Conservation (phyloP, 2,888 invertebrate species). For the Subacronicta megacephala region DNA sequence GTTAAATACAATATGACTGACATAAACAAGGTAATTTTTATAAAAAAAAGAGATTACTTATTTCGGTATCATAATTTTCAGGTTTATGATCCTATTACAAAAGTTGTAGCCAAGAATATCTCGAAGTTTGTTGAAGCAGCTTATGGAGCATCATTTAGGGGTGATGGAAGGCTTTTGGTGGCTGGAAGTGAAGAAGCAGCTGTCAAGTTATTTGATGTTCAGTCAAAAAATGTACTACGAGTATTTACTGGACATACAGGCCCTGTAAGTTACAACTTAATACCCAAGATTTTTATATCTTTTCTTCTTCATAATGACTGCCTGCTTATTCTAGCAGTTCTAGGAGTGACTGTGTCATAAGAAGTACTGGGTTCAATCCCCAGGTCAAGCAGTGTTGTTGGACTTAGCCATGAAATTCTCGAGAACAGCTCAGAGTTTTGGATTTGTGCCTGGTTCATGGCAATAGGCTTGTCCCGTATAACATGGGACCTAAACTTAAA, state of each 20-base stretch:
- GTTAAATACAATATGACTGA: too few species aligned
- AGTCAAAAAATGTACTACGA: conserved; percentile 94
- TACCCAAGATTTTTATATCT: too few species aligned
- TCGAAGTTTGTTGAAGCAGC: conserved; percentile 95
- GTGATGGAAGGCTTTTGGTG: conserved; percentile 94
- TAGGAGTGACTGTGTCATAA: too few species aligned
- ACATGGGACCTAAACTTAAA: too few species aligned
- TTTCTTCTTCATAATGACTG: too few species aligned
- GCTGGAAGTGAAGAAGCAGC: conserved; percentile 97
- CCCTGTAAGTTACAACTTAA: conserved; percentile 84
- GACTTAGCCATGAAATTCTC: too few species aligned
- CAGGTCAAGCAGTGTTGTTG: too few species aligned
- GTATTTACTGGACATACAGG: conserved; percentile 95
- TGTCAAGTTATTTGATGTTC: conserved; percentile 96
- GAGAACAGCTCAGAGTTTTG: too few species aligned
- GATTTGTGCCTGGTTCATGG: too few species aligned
- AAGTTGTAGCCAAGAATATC: conserved; percentile 94
- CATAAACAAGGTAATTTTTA: conserved; percentile 1
- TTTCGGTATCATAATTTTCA: conserved; percentile 73
- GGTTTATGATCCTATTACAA: conserved; percentile 96
- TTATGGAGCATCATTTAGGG: conserved; percentile 95
- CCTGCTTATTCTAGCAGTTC: too few species aligned
- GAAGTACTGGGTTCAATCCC: too few species aligned
- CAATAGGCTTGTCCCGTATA: too few species aligned
- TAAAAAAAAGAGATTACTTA: background rate